Evolutionary conservation across 2,888 invertebrate genomes (phyloP).

Genomic region (Cacoxenus indagator): DNA sequence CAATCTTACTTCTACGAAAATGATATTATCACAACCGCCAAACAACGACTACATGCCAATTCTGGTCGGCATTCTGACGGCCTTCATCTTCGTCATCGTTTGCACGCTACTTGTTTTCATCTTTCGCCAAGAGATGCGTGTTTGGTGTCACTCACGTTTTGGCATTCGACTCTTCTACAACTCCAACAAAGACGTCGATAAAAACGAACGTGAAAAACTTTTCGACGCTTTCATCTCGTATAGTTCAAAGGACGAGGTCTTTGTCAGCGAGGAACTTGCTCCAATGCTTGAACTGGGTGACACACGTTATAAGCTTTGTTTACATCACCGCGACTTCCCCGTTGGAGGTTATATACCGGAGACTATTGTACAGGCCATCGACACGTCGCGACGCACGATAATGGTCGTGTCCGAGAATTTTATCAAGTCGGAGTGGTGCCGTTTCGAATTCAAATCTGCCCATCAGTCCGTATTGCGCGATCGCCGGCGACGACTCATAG

Average conservation of each 20-base stretch:
- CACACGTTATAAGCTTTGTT: conserved; percentile 86
- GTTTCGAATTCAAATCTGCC: conserved; percentile 95
- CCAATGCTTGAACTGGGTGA: conserved; percentile 88
- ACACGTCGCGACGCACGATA: conserved; percentile 90
- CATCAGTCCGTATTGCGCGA: conserved; percentile 91
- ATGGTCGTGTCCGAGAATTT: conserved; percentile 95
- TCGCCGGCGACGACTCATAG: conserved; percentile 87
- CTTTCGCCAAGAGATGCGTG: conserved; percentile 85
- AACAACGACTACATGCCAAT: conserved; percentile 88
- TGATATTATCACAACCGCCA: conserved; percentile 68
- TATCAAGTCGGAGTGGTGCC: conserved; percentile 94
- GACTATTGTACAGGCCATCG: conserved; percentile 92
- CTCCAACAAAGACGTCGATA: conserved; percentile 81
- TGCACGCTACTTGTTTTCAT: conserved; percentile 83
- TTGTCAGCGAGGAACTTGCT: conserved; percentile 89
- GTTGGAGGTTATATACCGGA: conserved; percentile 91
- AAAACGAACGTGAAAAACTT: conserved; percentile 85
- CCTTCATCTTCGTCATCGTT: conserved; percentile 82
- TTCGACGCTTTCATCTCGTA: conserved; percentile 97
- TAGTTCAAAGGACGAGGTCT: conserved; percentile 91
- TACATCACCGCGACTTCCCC: conserved; percentile 93
- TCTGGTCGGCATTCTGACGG: conserved; percentile 81
- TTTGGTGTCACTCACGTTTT: conserved; percentile 90
- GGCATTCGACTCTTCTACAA: conserved; percentile 84
- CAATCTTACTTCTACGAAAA: conserved; percentile 79